Evolutionary conservation across 2,797 vertebrate genomes (phyloP).

Genomic region (Crotalus adamanteus): DNA sequence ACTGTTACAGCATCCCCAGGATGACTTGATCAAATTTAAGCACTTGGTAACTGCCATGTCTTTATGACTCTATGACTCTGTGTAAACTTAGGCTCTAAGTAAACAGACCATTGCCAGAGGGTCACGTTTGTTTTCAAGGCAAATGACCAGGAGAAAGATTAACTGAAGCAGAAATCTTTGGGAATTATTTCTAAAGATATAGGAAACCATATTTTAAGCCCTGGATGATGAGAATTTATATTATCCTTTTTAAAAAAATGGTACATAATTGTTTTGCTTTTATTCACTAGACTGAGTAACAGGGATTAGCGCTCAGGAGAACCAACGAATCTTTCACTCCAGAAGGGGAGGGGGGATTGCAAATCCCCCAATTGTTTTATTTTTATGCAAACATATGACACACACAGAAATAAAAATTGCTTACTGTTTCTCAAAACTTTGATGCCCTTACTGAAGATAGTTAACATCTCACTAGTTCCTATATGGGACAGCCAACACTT

Average conservation of each 20-base stretch:
- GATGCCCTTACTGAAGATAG: not conserved
- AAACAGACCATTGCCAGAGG: not conserved
- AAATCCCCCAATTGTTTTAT: not conserved
- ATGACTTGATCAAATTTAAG: not conserved
- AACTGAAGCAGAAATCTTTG: not conserved
- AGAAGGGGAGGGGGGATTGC: not conserved
- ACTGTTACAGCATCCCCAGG: not conserved
- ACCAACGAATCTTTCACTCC: not conserved
- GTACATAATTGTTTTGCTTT: not conserved
- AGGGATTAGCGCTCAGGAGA: not conserved
- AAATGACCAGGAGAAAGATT: not conserved
- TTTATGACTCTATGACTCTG: not conserved
- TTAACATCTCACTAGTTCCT: not conserved
- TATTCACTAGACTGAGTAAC: not conserved
- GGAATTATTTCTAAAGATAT: not conserved
- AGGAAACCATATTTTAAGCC: not conserved
- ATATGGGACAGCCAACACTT: not conserved
- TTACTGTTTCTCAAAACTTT: not conserved
- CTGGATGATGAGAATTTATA: not conserved
- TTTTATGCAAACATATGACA: not conserved
- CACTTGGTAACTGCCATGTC: not conserved
- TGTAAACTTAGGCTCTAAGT: not conserved
- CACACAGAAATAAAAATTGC: not conserved
- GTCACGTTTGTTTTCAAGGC: not conserved
- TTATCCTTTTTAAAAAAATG: not conserved